Evolutionary conservation across 2,797 vertebrate genomes (phyloP).

Genomic region (Arremon aurantiirostris): DNA sequence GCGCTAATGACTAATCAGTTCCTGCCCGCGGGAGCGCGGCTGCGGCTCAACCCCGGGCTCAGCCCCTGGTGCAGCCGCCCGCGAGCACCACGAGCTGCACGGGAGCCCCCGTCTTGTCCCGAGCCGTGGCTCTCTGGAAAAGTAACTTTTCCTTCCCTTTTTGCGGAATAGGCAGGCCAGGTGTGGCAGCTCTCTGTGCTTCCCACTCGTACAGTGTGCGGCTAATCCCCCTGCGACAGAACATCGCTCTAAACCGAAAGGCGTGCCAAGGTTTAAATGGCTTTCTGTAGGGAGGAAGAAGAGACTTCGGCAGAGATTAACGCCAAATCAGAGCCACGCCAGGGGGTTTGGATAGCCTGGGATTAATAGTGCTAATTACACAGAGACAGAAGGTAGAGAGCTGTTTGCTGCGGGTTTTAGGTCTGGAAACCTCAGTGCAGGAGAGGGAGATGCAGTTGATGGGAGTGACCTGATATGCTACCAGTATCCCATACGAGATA

Average conservation of each 20-base stretch:
- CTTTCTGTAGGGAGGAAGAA: conserved; percentile 10
- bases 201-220: neutral
- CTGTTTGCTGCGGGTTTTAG: neutral
- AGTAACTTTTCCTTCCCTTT: neutral
- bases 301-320: conserved; percentile 56
- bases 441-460: neutral
- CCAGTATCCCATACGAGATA: neutral
- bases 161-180: neutral
- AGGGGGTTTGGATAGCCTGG: conserved; percentile 16
- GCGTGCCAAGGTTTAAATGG: conserved; percentile 29
- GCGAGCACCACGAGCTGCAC: neutral
- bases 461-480: neutral
- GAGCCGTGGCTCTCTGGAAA: neutral
- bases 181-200: neutral
- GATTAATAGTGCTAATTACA: conserved; percentile 63
- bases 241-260: neutral
- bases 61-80: neutral
- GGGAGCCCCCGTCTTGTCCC: neutral
- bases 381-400: conserved; percentile 22
- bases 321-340: conserved; percentile 25
- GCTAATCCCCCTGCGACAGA: neutral
- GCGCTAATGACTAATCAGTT: neutral
- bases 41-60: neutral
- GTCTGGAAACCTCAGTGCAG: neutral
- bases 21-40: neutral